Percentiles rank a stretch among this genome's conserved stretches.
Evolutionary conservation across 2,888 invertebrate species (phyloP).

Genomic region (Spisula solida): DNA sequence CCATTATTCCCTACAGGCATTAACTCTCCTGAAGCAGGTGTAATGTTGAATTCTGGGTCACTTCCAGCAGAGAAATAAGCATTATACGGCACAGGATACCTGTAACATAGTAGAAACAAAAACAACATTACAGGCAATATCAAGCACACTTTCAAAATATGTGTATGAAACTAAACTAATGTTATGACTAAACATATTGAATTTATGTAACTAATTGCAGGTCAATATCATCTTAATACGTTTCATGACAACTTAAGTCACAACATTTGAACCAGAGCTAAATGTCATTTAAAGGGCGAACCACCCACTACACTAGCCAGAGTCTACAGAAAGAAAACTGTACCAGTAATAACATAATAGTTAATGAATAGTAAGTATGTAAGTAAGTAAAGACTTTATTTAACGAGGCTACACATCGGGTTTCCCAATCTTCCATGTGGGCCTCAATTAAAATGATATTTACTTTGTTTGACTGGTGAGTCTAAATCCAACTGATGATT

Average conservation of each 20-base stretch:
- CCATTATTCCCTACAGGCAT: constrained; percentile 83
- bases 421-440: no score
- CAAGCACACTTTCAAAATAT: neutral
- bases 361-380: no score
- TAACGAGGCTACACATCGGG: no score
- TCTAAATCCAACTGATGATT: constrained; percentile 84
- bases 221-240: neutral
- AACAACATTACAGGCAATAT: no score
- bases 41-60: constrained; percentile 85
- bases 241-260: no score
- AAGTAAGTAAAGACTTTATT: no score
- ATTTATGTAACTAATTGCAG: neutral
- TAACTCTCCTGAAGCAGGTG: constrained; percentile 86
- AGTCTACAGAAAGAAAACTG: no score
- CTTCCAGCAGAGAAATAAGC: constrained; percentile 86
- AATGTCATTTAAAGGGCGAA: no score
- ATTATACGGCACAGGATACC: constrained; percentile 83
- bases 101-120: constrained; percentile 63
- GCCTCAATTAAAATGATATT: constrained; percentile 42
- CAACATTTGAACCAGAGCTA: no score
- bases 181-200: neutral
- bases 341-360: neutral
- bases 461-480: constrained; percentile 85
- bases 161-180: neutral
- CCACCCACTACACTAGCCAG: no score